phyloP scores from a whole-genome alignment of 2,113 vertebrate species.

The Saccopteryx leptura region DNA sequence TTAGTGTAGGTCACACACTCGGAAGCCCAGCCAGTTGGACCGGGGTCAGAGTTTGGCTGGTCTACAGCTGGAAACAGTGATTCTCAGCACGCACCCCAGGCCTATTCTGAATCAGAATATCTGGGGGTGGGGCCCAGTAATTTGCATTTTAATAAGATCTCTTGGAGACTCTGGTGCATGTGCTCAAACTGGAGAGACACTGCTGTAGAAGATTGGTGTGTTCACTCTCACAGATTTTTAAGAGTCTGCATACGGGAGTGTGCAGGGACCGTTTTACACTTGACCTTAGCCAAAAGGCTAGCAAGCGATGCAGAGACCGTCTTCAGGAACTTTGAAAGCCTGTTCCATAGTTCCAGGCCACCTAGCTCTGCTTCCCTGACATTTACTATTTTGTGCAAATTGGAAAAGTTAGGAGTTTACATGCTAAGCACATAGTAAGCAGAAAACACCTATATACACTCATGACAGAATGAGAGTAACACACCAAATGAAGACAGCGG shows the following conservation, averaged over 20 bases:
- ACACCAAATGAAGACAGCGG: neutral
- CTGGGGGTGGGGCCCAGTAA: neutral
- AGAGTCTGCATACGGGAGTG: neutral
- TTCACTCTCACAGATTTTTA: neutral
- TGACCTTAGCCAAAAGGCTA: neutral
- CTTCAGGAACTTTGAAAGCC: neutral
- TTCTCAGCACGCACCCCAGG: neutral
- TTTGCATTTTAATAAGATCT: neutral
- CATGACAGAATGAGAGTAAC: neutral
- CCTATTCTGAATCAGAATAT: neutral
- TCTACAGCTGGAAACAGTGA: neutral
- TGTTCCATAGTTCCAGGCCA: neutral
- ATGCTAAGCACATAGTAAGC: neutral
- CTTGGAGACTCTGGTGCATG: neutral
- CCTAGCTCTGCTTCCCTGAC: neutral
- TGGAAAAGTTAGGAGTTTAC: conserved; percentile 38
- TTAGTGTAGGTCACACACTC: neutral
- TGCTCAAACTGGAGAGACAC: neutral
- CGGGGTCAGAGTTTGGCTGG: neutral
- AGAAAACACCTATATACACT: neutral
- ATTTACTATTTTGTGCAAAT: neutral
- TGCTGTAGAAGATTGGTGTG: neutral
- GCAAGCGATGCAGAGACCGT: neutral
- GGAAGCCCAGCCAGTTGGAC: neutral
- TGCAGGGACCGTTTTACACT: neutral